Conservation (phyloP, 2,797 vertebrate genomes). For the Catostomus latipinnis region DNA sequence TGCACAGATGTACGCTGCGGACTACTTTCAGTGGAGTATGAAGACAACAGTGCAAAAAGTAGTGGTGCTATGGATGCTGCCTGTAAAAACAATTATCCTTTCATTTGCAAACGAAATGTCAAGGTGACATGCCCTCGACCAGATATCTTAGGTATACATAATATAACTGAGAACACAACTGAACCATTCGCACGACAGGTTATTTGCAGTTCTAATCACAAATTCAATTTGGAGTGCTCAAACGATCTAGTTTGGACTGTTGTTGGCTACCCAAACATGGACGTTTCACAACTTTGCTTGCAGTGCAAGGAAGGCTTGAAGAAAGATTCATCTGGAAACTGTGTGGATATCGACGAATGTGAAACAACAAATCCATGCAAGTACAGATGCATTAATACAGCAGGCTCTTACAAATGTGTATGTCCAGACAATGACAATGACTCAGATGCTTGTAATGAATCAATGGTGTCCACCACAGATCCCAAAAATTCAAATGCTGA, state of each 20-base stretch:
- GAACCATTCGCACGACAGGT: constrained; percentile 57
- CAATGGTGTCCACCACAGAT: not conserved
- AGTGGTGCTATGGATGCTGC: constrained; percentile 72
- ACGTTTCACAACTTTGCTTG: constrained; percentile 65
- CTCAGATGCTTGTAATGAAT: too few relatives aligned
- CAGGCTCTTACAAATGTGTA: constrained; percentile 67
- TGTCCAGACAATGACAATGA: too few relatives aligned
- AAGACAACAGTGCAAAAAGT: fast-evolving
- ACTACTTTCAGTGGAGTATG: constrained; percentile 58
- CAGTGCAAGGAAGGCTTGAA: constrained; percentile 60
- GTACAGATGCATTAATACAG: constrained; percentile 61
- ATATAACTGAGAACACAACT: not conserved
- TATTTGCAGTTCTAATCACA: constrained; percentile 66
- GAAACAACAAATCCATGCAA: constrained; percentile 48
- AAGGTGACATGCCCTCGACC: constrained; percentile 24
- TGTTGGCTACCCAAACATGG: constrained; percentile 29
- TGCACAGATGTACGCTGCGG: constrained; percentile 77
- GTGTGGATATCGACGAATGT: constrained; percentile 70
- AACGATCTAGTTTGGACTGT: constrained; percentile 57
- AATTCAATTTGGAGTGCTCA: constrained; percentile 67
- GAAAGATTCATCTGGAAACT: constrained; percentile 53
- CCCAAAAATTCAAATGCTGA: not conserved
- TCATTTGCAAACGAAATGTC: constrained; percentile 75
- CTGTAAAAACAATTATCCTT: constrained; percentile 70
- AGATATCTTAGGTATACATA: not conserved